Base-by-base conservation (phyloP, 1,140 invertebrate genomes). In the Cherax destructor region DNA sequence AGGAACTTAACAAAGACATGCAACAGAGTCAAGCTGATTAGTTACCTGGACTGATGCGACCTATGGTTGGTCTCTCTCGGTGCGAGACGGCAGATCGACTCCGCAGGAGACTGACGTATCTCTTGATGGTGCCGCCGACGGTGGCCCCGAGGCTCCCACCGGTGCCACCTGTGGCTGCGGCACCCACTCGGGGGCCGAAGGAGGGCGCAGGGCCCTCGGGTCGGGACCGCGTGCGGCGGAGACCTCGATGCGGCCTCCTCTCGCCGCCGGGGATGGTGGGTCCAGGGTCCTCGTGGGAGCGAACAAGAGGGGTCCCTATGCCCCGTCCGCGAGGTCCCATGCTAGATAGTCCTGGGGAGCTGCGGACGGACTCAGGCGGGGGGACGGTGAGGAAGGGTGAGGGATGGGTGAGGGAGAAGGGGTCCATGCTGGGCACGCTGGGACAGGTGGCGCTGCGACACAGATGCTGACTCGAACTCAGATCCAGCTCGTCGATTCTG, bases 311-410 rank as follows among this genome's bases (percentile, higher is more conserved):
- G 94, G 94, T 92, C 94, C 78, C 81, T 0, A 81, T 72, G 3
- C 80, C 80, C 21, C 72, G 61, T 9, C 80, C 88, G 6, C 61
- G 65, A 3, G 88, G 61, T n/a, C 50, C 50, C 21, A 83, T 24
- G 16, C 49, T n/a, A 5, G 80, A 47, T 4, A 81, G 50, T 11
- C 47, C 81, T n/a, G 88, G 88, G 94, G 94, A 94, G 94, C 95
- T 94, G 94, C 95, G 94, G 94, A 94, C 94, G 94, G 94, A 94
- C 94, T 94, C 95, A 94, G 86, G 85, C 56, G 94, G 94, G 93
- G 76, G 81, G 65, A 81, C 78, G 79, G 79, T 72, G 94, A 94
- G 93, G 30, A 83, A 77, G 74, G 74, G 76, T 24, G 88, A 83
- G 41, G 56, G 18, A 9, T 79, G 89, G 83, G 91, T 69, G 90